Conservation (phyloP, 2,113 vertebrate species). For the Drymodes brunneopygia region DNA sequence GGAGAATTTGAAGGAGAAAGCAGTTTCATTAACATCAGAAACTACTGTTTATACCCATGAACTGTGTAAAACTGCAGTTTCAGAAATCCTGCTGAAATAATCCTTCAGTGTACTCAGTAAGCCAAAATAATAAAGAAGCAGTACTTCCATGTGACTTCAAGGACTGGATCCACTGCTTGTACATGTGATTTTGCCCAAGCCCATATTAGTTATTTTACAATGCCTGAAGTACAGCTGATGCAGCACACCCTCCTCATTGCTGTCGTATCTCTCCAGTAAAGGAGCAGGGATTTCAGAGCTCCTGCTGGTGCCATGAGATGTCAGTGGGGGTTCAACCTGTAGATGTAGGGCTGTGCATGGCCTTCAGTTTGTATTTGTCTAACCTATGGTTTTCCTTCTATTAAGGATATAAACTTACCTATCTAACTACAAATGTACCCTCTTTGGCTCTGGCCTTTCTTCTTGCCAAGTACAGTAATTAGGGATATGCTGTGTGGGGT, state of each 20-base stretch:
- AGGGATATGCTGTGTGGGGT: background rate
- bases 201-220: background rate
- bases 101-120: background rate
- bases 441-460: background rate
- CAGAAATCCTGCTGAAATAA: conserved; percentile 32
- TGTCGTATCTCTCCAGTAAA: background rate
- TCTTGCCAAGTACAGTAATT: background rate
- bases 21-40: conserved; percentile 46
- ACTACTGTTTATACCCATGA: conserved; percentile 43
- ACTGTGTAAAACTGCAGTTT: conserved; percentile 32
- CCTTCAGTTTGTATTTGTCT: background rate
- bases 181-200: background rate
- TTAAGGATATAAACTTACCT: background rate
- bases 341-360: background rate
- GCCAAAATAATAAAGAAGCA: background rate
- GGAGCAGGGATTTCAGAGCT: background rate
- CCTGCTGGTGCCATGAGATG: background rate
- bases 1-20: conserved; percentile 38
- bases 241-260: background rate
- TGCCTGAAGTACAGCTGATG: background rate
- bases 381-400: background rate
- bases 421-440: background rate
- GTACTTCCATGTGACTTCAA: background rate
- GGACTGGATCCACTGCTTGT: background rate
- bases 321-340: background rate